These are phyloP conservation scores for Aselliscus stoliczkanus DNA, from an alignment of 2,797 vertebrate species.

Conservation along the genomic window DNA sequence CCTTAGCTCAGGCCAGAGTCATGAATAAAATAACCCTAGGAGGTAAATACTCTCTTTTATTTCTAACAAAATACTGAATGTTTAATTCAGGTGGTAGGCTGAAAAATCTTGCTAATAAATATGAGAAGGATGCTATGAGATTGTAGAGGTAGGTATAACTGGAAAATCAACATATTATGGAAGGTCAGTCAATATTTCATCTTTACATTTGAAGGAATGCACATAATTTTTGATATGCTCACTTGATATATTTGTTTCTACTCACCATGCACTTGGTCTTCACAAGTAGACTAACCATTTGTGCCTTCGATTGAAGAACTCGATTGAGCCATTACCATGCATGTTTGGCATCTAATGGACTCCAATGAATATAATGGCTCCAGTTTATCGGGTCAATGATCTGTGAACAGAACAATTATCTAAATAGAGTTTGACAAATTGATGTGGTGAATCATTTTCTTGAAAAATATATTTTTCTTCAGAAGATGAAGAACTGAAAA, in stretches of 20 bases:
- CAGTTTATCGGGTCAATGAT: background rate
- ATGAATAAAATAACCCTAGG: background rate
- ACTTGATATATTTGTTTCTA: background rate
- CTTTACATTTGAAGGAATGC: background rate
- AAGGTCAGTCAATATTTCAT: background rate
- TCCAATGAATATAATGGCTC: background rate
- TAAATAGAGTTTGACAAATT: constrained; percentile 13
- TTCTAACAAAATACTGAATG: background rate
- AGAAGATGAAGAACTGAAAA: background rate
- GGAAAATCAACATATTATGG: background rate
- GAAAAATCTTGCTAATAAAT: background rate
- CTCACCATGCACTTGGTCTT: background rate
- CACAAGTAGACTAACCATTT: background rate
- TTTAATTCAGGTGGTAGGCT: background rate
- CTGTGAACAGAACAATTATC: constrained; percentile 28
- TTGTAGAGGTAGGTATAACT: background rate
- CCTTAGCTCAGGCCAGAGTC: background rate
- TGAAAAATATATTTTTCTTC: background rate
- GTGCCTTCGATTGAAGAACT: background rate
- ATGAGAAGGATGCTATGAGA: background rate
- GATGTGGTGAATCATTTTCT: background rate
- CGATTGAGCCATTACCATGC: background rate
- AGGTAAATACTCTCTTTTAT: background rate
- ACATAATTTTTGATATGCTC: background rate
- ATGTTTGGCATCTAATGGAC: background rate